Conservation (phyloP, 2,113 vertebrate species). For the Nycticorax nycticorax region DNA sequence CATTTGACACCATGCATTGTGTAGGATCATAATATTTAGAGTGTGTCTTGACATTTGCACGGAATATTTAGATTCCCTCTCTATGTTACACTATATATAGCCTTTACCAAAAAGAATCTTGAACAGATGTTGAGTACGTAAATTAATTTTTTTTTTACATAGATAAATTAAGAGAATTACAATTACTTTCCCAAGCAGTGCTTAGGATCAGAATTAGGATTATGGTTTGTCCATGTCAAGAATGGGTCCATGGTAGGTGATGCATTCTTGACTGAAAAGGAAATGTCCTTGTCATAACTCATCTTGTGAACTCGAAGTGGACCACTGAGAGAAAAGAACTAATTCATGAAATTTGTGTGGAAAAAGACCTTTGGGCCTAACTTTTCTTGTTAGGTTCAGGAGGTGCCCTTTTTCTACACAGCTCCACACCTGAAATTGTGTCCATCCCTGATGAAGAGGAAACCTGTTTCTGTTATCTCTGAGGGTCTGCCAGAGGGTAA, state of each 20-base stretch:
- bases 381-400: neutral
- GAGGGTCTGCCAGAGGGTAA: neutral
- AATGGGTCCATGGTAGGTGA: neutral
- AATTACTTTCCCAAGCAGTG: neutral
- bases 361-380: neutral
- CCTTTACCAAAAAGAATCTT: neutral
- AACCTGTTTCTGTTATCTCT: neutral
- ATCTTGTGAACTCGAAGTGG: neutral
- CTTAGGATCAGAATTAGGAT: neutral
- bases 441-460: neutral
- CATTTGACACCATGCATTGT: neutral
- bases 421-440: rapidly evolving
- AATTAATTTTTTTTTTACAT: neutral
- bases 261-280: neutral
- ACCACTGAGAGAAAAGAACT: neutral
- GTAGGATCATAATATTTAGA: neutral
- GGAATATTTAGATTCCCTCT: neutral
- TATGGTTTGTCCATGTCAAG: neutral
- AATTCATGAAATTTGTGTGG: neutral
- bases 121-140: neutral
- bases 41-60: neutral
- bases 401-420: neutral
- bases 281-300: neutral
- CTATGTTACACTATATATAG: neutral
- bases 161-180: neutral